Evolutionary conservation across 2,888 invertebrate species (phyloP), one percentile per base, ranked within the genome.

Genomic region (Pristionchus maxplancki): DNA sequence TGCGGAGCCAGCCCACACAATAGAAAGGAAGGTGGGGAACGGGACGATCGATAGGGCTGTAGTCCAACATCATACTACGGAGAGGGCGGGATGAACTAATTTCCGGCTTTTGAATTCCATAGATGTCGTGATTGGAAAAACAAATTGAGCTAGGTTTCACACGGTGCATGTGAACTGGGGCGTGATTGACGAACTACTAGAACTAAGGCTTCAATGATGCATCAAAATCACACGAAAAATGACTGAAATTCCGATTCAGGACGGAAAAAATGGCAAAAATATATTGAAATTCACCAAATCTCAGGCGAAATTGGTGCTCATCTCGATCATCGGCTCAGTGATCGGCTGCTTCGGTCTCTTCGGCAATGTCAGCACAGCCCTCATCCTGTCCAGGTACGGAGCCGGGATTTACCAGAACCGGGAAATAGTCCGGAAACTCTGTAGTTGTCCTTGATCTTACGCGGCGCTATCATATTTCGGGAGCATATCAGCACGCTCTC

Each of bases 351-450:
- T 97, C 93, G 98, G 98, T 11, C 96, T 98, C 90, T 96, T 97
- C 78, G 98, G 98, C 91, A 98, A 98, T 95, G 96, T 97, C 89
- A 97, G 98, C 89, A 97, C 98, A 67, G 97, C 97, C 96, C 96
- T 98, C 90, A 97, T 98, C 93, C 96, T 98, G 87, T 97, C 97
- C 89, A 90, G 93, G 92, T 93, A 34, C 31, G 67, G n/a, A 87
- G n/a, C 8, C 17, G 71, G 34, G 37, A 34, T 5, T 58, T 58
- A 2, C 37, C 37, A 17, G 71, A 71, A 15, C 64, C 64, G 28
- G 11, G 28, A 31, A 28, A 31, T 31, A 64, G 34, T 31, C 31
- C 64, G 3, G 31, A 15, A 17, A n/a, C n/a, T n/a, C 64, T 31
- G 13, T 31, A n/a, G 31, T 64, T 64, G 64, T 31, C 34, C 64